Conservation (phyloP, 2,888 invertebrate species). For the Nineta flava region DNA sequence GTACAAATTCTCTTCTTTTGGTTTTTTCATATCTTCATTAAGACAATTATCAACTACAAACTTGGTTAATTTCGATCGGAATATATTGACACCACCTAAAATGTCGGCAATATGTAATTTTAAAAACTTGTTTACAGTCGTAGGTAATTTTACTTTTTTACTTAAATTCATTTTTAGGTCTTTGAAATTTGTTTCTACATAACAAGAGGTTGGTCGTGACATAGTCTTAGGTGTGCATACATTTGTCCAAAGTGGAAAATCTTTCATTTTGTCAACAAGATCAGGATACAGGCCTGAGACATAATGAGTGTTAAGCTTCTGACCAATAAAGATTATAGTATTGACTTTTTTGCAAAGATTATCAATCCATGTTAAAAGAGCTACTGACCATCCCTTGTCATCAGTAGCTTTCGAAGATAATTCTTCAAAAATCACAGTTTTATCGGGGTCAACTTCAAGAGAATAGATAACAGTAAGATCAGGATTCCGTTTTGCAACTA, state of each 20-base stretch:
- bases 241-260: neutral
- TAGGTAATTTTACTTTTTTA: neutral
- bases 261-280: neutral
- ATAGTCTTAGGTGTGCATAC: neutral
- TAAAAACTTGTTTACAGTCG: neutral
- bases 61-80: neutral
- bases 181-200: neutral
- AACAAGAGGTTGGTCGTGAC: neutral
- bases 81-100: neutral
- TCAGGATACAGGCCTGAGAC: neutral
- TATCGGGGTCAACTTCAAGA: neutral
- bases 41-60: neutral
- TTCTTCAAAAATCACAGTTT: neutral
- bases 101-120: neutral
- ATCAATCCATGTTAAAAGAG: neutral
- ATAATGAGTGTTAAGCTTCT: neutral
- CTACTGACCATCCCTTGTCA: neutral
- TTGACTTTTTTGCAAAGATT: neutral
- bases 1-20: neutral
- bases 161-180: neutral
- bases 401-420: neutral
- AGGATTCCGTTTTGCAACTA: neutral
- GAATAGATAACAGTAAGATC: neutral
- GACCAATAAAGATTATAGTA: neutral
- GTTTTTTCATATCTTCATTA: neutral